Conservation (phyloP, 1,140 invertebrate species). For the Ladona fulva region DNA sequence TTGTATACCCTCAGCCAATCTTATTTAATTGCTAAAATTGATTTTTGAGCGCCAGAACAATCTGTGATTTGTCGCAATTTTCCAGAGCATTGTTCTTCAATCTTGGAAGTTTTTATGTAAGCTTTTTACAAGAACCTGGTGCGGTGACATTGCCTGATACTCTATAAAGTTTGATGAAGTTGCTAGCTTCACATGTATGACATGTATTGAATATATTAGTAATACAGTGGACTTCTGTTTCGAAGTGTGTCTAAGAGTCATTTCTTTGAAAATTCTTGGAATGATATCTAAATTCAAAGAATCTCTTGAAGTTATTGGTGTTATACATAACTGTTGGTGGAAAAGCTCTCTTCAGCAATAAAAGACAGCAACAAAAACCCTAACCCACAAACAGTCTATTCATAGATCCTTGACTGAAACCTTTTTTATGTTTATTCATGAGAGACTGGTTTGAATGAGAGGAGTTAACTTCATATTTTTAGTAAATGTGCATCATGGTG, state of each 20-base stretch:
- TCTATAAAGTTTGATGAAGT: slow-evolving; percentile 11
- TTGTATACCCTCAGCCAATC: slow-evolving; percentile 12
- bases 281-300: background rate
- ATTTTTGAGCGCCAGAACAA: slow-evolving; percentile 2
- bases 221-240: slow-evolving; percentile 13
- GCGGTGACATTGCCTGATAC: slow-evolving; percentile 1
- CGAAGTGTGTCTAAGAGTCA: background rate
- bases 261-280: background rate
- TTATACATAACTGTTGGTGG: background rate
- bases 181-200: background rate
- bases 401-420: no score
- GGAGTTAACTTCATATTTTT: no score
- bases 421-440: no score
- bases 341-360: background rate
- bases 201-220: slow-evolving; percentile 11
- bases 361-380: background rate
- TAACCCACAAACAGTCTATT: no score
- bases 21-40: slow-evolving; percentile 12
- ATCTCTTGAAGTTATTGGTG: background rate
- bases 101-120: background rate
- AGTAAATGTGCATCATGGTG: no score
- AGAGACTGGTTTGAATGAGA: no score
- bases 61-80: slow-evolving; percentile 13
- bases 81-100: slow-evolving; percentile 14
- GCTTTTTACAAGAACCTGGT: slow-evolving; percentile 6